Base-by-base conservation (phyloP, 2,888 invertebrate species). In the Taenaris catops region DNA sequence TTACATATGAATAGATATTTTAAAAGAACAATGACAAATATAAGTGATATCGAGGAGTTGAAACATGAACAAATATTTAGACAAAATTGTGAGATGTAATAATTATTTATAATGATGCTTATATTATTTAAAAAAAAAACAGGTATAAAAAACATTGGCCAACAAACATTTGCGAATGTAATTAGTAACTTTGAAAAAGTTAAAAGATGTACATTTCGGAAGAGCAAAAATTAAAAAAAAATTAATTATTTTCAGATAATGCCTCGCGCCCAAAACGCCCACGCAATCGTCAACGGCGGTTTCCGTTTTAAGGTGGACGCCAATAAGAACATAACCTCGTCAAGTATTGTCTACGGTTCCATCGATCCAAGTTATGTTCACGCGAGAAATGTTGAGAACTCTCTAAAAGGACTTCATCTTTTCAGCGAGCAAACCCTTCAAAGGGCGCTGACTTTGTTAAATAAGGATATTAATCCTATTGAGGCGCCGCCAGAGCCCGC, bases 271-370 rank as follows among this genome's bases (percentile, higher is more conserved):
- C 93, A 93, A 76, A 94, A 94, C 58, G 90, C 93, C 0, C 93
- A 93, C 51, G 94, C 94, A 0, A 90, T 92, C 42, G 91, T 95
- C 0, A 94, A 94, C 58, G 93, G 93, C 0, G 94, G 91, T 1
- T 94, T 94, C 56, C 67, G 90, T 1, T 88, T 93, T 44, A 88
- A 89, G 65, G 46, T 94, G 23, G 59, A 73, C 33, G 35, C 74
- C 18, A 51, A 87, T 24, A 68, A 68, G 20, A 59, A 47, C 24
- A 64, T 90, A 1, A 57, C 72, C 20, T 62, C 65, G 0, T 89
- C 91, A 0, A 81, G 74, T n/a, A 87, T 94, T 14, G 89, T 92
- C 9, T 93, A 87, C 53, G 93, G 93, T 1, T 90, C 90, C 18
- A 92, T 94, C 12, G 79, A 75, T 41, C 71, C 89, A 0, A 47